Conservation (phyloP, 2,888 invertebrate species). For the Drosophila multiciliata region DNA sequence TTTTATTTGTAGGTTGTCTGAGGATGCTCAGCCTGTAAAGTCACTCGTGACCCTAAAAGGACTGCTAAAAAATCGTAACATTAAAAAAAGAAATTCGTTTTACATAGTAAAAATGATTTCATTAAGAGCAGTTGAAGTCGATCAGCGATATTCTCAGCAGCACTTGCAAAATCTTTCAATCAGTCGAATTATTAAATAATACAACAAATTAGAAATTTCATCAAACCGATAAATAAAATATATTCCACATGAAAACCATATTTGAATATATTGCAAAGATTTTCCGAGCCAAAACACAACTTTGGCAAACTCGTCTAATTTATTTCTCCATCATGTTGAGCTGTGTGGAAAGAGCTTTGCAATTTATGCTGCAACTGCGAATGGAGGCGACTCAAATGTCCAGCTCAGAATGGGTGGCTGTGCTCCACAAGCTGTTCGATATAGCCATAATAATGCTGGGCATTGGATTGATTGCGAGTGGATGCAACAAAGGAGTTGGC, state of each 20-base stretch:
- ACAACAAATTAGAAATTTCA: neutral
- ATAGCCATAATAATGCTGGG: slow-evolving; percentile 10
- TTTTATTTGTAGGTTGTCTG: neutral
- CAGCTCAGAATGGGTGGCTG: neutral
- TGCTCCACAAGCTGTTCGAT: slow-evolving; percentile 13
- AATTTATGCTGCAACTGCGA: neutral
- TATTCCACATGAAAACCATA: neutral
- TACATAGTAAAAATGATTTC: neutral
- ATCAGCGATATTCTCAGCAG: neutral
- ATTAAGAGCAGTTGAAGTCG: neutral
- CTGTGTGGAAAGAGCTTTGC: slow-evolving; percentile 18
- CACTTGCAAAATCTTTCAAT: neutral
- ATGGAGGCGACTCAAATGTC: neutral
- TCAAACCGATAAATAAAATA: no score
- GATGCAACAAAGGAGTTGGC: slow-evolving; percentile 7
- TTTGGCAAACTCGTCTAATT: slow-evolving; percentile 4
- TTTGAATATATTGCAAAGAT: neutral
- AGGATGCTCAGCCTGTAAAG: neutral
- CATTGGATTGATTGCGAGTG: slow-evolving; percentile 8
- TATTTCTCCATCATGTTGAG: slow-evolving; percentile 1
- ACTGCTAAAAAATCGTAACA: neutral
- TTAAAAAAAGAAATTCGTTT: neutral
- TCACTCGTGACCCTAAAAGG: neutral
- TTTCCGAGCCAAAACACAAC: neutral
- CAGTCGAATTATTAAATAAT: neutral